Evolutionary conservation across 2,888 invertebrate species (phyloP).

Genomic region (Lasioglossum oenotherae): DNA sequence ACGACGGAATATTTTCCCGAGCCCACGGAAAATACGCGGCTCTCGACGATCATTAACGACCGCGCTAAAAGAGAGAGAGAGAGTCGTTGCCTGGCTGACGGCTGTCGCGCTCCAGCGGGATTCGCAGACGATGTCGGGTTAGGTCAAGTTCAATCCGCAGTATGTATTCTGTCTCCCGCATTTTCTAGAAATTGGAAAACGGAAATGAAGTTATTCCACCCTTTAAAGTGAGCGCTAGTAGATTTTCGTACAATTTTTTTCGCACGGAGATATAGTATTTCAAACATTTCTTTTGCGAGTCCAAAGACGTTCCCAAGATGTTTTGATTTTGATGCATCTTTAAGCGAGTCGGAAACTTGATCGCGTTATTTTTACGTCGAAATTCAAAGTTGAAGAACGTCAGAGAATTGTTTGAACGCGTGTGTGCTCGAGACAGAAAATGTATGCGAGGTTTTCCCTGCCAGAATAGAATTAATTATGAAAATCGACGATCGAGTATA

Average conservation of each 20-base stretch:
- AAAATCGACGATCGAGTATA: background rate
- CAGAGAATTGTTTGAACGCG: background rate
- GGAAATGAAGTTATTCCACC: background rate
- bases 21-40: background rate
- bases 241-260: background rate
- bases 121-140: background rate
- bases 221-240: background rate
- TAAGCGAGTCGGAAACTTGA: background rate
- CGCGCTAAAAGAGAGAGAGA: background rate
- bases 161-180: background rate
- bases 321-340: too few relatives aligned
- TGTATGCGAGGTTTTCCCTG: background rate
- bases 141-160: background rate
- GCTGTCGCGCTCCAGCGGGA: background rate
- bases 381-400: background rate
- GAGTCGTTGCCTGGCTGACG: background rate
- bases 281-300: background rate
- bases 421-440: too few relatives aligned
- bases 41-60: slow-evolving; percentile 4
- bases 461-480: background rate
- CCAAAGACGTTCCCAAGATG: too few relatives aligned
- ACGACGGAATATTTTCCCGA: background rate
- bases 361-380: background rate
- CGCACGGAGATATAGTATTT: background rate
- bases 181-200: background rate